Base-by-base conservation (phyloP, 2,888 invertebrate species). In the Dasypolia templi region DNA sequence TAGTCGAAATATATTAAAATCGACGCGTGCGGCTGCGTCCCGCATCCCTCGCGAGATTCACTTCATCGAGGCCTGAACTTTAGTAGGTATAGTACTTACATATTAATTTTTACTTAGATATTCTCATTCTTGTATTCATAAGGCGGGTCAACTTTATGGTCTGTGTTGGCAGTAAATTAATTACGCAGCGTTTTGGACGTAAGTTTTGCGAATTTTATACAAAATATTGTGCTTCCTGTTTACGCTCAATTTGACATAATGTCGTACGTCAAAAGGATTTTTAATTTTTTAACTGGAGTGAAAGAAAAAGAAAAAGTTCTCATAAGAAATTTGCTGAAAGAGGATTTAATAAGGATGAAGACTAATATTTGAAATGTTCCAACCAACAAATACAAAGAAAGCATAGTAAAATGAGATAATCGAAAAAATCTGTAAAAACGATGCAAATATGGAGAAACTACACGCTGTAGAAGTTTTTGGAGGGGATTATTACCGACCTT, bases 241-340 rank as follows among this genome's bases (percentile, higher is more conserved):
- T 39, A 66, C 65, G 7, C 39, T 39, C 59, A 66, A 59, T 59
- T 66, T 66, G 65, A 22, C 65, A 66, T 66, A 9, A 26, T 66
- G 9, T 2, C 22, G 22, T 66, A 22, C 26, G 35, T 59, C 65
- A 58, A 26, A 65, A 55, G 26, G 4, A n/a, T 65, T 49, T 64
- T 53, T 53, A 11, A 17, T 29, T 63, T n/a, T 22, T n/a, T 17
- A n/a, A 49, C n/a, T 51, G 17, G 11, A 32, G 9, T 12, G n/a
- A 11, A n/a, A n/a, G 11, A 32, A 51, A 11, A n/a, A n/a, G 11
- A 32, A 51, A 11, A 32, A n/a, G 32, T 32, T 32, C 32, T 42
- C 6, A 29, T 64, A n/a, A 17, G 32, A 14, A 9, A 11, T 22
- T 22, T 29, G 22, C 29, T 26, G 6, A 39, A 39, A 46, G 44